A percentile compares a stretch with the other conserved stretches of the same genome.
Evolutionary conservation across 2,113 vertebrate genomes (phyloP).

Genomic region (Psittacara wagleri): DNA sequence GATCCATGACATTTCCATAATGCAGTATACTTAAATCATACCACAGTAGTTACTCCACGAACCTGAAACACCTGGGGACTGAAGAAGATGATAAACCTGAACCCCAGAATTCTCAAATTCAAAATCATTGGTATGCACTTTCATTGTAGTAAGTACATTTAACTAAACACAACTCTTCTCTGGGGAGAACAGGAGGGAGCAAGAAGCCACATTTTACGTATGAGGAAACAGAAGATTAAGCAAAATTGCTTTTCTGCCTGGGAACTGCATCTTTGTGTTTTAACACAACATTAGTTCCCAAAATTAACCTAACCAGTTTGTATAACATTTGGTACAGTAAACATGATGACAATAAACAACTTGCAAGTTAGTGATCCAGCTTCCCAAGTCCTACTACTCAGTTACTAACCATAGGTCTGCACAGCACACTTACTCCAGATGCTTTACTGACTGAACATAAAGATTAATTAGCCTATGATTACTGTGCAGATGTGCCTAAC

Average conservation of each 20-base stretch:
- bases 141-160: background rate
- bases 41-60: background rate
- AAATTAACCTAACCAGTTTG: background rate
- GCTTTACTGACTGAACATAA: background rate
- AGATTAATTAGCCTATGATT: background rate
- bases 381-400: background rate
- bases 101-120: background rate
- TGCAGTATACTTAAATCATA: background rate
- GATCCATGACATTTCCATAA: background rate
- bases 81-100: background rate
- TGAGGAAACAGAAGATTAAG: constrained; percentile 4
- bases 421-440: background rate
- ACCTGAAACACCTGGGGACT: background rate
- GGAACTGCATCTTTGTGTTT: background rate
- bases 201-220: background rate
- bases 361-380: background rate
- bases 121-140: background rate
- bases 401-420: background rate
- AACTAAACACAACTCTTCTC: background rate
- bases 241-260: constrained; percentile 1
- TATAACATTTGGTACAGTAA: constrained; percentile 40
- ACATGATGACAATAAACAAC: constrained; percentile 34
- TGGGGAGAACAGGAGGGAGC: background rate
- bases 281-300: constrained; percentile 1
- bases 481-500: background rate